Conservation (phyloP, 2,888 invertebrate species). For the Aplocera efformata region DNA sequence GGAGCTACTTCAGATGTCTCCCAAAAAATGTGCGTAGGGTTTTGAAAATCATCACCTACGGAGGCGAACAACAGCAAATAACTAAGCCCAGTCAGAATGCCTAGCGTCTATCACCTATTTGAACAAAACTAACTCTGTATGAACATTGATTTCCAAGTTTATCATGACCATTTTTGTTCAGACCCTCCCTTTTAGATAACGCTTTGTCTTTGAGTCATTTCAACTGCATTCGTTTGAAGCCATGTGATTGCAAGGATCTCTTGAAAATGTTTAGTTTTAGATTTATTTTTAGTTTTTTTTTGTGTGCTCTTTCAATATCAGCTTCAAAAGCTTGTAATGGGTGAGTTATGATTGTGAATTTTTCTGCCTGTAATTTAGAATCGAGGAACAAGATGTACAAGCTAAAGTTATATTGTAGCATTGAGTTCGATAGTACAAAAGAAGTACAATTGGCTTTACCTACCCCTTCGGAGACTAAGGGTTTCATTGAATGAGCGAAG, state of each 20-base stretch:
- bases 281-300: constrained; percentile 48
- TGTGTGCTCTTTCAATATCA: constrained; percentile 50
- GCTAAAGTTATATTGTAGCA: too few relatives aligned
- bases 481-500: too few relatives aligned
- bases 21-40: too few relatives aligned
- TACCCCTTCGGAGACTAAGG: too few relatives aligned
- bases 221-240: constrained; percentile 47
- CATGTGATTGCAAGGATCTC: constrained; percentile 40
- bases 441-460: too few relatives aligned
- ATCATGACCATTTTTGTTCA: constrained; percentile 59
- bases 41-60: too few relatives aligned
- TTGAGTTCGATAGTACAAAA: too few relatives aligned
- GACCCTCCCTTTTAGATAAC: constrained; percentile 65
- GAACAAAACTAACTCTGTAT: constrained; percentile 42
- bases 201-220: constrained; percentile 57
- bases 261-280: constrained; percentile 61
- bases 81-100: constrained; percentile 8
- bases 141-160: constrained; percentile 66
- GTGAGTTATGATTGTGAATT: too few relatives aligned
- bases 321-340: constrained; percentile 59
- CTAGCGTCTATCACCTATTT: constrained; percentile 36
- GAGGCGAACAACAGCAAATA: too few relatives aligned
- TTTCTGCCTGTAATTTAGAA: too few relatives aligned
- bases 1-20: too few relatives aligned
- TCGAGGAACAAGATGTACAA: too few relatives aligned